Evolutionary conservation across 2,797 vertebrate genomes (phyloP), one percentile per base, ranked within the genome.

Genomic region (Falco novaeseelandiae): DNA sequence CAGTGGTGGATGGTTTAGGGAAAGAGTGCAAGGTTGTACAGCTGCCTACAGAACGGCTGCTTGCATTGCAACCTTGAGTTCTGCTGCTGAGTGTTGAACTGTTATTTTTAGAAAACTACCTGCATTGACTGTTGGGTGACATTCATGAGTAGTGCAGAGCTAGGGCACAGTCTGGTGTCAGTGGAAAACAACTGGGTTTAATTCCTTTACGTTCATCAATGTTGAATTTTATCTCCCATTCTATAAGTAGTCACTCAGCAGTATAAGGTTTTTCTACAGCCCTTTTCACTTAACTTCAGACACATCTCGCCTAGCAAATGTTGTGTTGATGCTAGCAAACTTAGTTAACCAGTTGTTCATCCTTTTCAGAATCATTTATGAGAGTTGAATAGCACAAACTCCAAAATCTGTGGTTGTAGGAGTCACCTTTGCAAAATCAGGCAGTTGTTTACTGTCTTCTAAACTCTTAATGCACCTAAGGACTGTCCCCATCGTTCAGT

Each of bases 381-480:
- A 48, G 71, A 57, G 20, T 11, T 65, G 25, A 36, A 3, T 44
- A 55, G 36, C 32, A 14, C 15, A 46, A 58, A 20, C 20, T 42
- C 8, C 17, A 52, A 38, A 61, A 66, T 9, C 34, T 49, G 46
- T 32, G n/a, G 16, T 73, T 66, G 20, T 66, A 51, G 46, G 32
- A 57, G 20, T 66, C 17, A 62, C 8, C 42, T 61, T 44, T 62
- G n/a, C n/a, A 67, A 71, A 81, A 80, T 38, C 58, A 52, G 23
- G n/a, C 15, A 40, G 8, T 48, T 80, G 19, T 61, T 90, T 54
- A 21, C 9, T 67, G 3, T 63, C 12, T 79, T 79, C 18, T 23
- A 30, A 21, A 36, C 57, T 54, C 46, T 36, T 61, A 46, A 36
- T 30, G 30, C 20, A 3, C 0, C 0, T 62, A 51, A 65, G 11